These are phyloP conservation scores for Sternarchorhynchus goeldii DNA, from an alignment of 2,797 vertebrate genomes.

Conservation along the genomic window DNA sequence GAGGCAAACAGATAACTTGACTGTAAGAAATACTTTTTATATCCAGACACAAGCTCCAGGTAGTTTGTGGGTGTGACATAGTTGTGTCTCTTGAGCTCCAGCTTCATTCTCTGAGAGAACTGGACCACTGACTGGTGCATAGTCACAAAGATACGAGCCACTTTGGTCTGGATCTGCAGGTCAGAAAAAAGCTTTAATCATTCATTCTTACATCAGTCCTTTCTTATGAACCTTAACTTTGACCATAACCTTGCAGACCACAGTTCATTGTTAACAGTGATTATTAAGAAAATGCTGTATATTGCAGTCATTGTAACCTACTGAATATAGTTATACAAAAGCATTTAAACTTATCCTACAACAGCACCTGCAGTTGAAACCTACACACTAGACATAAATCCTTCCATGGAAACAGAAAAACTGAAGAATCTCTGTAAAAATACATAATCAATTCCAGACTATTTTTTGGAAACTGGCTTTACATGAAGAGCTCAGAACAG, in stretches of 20 bases:
- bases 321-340: no score
- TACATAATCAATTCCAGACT: not conserved
- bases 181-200: not conserved
- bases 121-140: conserved; percentile 85
- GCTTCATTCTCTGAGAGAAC: conserved; percentile 82
- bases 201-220: not conserved
- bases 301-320: no score
- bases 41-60: conserved; percentile 88
- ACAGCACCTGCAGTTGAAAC: no score
- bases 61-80: conserved; percentile 92
- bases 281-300: no score
- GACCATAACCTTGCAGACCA: no score
- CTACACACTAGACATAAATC: not conserved
- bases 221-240: not conserved
- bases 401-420: not conserved
- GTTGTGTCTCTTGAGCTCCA: conserved; percentile 82
- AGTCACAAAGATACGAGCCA: conserved; percentile 85
- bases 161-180: conserved; percentile 80
- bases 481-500: no score
- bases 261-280: no score
- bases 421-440: not conserved
- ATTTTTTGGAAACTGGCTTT: no score
- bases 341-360: no score
- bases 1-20: no score
- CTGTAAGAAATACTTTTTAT: conserved; percentile 79